Evolutionary conservation across 2,797 vertebrate species (phyloP).

Genomic region (Columba guinea): DNA sequence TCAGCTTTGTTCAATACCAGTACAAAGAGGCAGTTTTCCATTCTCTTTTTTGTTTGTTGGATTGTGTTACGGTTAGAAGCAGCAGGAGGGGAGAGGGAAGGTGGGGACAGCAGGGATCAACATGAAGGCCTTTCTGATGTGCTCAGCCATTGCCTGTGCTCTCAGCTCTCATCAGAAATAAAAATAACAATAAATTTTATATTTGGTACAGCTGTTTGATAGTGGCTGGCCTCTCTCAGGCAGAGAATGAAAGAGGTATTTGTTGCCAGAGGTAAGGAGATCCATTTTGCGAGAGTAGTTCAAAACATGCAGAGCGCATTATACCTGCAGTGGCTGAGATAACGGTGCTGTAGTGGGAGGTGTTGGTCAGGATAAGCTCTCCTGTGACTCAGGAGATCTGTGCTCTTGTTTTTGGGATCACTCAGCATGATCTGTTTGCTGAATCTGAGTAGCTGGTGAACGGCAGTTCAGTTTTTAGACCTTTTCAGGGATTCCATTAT

Average conservation of each 20-base stretch:
- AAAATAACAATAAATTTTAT: neutral
- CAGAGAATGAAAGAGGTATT: neutral
- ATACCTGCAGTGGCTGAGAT: neutral
- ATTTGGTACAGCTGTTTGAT: neutral
- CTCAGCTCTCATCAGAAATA: neutral
- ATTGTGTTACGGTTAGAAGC: neutral
- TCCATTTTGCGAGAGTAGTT: neutral
- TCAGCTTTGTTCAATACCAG: neutral
- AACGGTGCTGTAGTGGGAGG: neutral
- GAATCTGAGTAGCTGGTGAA: neutral
- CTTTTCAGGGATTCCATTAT: neutral
- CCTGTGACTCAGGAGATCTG: neutral
- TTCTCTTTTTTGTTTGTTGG: neutral
- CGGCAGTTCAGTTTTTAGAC: neutral
- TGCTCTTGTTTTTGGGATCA: accelerated
- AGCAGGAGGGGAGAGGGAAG: neutral
- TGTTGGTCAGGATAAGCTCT: neutral
- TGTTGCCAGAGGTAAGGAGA: neutral
- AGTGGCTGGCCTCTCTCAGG: neutral
- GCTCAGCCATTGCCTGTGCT: neutral
- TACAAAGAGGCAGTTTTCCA: neutral
- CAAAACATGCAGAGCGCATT: accelerated
- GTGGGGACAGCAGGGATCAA: neutral
- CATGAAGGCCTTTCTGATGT: neutral
- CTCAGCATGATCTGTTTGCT: neutral